phyloP scores from a whole-genome alignment of 2,113 vertebrate species.

The Cyprinodon brontotheroides region DNA sequence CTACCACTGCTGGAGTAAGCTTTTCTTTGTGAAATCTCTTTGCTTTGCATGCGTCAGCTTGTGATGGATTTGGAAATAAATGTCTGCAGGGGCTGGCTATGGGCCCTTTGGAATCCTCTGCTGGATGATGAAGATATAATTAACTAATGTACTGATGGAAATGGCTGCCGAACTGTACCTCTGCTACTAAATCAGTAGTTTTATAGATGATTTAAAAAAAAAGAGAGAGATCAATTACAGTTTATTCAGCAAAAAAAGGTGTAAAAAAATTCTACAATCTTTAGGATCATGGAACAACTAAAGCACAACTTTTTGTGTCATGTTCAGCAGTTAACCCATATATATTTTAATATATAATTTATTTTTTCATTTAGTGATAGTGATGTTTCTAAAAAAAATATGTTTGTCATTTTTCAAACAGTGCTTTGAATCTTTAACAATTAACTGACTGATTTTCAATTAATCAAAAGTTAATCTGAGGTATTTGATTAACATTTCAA shows the following conservation, averaged over 20 bases:
- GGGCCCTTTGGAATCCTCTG: not conserved
- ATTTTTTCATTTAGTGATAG: too few species aligned
- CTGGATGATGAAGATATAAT: not conserved
- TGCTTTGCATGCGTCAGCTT: not conserved
- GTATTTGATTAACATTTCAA: not conserved
- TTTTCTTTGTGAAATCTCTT: slow-evolving; percentile 2
- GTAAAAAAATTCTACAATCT: not conserved
- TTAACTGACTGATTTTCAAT: not conserved
- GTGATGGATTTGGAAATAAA: slow-evolving; percentile 2
- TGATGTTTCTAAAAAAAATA: too few species aligned
- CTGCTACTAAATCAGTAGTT: not conserved
- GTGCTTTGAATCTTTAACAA: not conserved
- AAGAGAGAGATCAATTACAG: not conserved
- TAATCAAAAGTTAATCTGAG: too few species aligned
- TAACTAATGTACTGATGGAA: not conserved
- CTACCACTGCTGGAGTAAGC: not conserved
- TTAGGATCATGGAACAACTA: not conserved
- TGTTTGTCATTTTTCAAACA: not conserved
- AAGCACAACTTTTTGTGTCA: not conserved
- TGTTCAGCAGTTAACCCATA: not conserved
- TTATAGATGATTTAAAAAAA: not conserved
- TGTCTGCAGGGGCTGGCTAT: not conserved
- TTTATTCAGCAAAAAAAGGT: not conserved
- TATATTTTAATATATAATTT: not conserved
- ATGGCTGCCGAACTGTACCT: not conserved